These are phyloP conservation scores for Diglossa cyanea DNA, from an alignment of 2,797 vertebrate species.

Conservation along the genomic window DNA sequence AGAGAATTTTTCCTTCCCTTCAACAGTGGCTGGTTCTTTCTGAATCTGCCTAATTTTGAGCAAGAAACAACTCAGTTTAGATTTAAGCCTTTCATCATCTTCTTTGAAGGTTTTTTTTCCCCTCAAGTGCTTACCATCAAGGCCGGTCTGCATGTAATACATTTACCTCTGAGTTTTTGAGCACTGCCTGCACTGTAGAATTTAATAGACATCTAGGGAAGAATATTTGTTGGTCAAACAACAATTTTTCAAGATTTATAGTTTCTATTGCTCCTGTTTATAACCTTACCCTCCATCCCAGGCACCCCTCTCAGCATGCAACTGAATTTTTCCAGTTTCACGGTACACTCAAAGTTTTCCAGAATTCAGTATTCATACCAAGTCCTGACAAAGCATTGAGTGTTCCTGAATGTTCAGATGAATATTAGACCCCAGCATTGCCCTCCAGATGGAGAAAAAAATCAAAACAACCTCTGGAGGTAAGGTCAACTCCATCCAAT, in stretches of 20 bases:
- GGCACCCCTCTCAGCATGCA: slow-evolving; percentile 52
- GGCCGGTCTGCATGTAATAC: not conserved
- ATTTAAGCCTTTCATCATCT: not conserved
- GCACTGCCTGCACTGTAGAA: slow-evolving; percentile 5
- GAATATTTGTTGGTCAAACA: slow-evolving; percentile 52
- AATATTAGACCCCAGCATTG: slow-evolving; percentile 39
- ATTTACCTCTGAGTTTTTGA: slow-evolving; percentile 33
- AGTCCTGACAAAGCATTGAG: slow-evolving; percentile 61
- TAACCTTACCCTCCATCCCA: slow-evolving; percentile 26
- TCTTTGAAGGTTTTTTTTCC: not conserved
- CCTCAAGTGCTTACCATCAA: not conserved
- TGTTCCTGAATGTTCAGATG: slow-evolving; percentile 56
- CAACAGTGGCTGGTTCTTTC: not conserved
- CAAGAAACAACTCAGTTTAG: not conserved
- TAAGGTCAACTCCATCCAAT: not conserved
- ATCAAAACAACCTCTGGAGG: slow-evolving; percentile 17
- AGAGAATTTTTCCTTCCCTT: not conserved
- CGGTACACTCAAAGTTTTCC: slow-evolving; percentile 57
- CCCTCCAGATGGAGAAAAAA: slow-evolving; percentile 14
- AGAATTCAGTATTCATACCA: slow-evolving; percentile 51
- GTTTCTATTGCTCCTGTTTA: slow-evolving; percentile 40
- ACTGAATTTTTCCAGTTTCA: slow-evolving; percentile 62
- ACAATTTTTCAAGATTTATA: slow-evolving; percentile 63
- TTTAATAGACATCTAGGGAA: slow-evolving; percentile 62
- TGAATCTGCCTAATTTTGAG: not conserved